Conservation (phyloP, 2,113 vertebrate genomes). For the Merops nubicus region DNA sequence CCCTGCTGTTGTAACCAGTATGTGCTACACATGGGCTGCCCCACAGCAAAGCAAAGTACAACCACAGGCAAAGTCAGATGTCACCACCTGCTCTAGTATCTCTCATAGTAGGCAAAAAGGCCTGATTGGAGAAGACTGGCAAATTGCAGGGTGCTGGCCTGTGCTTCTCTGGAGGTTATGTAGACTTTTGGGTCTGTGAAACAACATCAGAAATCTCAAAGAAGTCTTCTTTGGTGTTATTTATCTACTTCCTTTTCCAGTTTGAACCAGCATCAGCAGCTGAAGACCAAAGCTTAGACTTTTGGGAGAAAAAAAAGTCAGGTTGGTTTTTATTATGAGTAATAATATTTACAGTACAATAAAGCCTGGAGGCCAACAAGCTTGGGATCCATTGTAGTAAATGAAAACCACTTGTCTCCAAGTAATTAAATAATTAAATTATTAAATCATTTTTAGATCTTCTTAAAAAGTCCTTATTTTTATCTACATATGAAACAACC, state of each 20-base stretch:
- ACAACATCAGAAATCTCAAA: background rate
- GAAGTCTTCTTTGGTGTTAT: background rate
- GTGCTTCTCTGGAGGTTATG: background rate
- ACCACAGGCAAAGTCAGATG: background rate
- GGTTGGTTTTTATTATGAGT: slow-evolving; percentile 46
- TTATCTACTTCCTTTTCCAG: background rate
- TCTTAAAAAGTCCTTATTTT: slow-evolving; percentile 46
- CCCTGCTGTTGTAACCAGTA: background rate
- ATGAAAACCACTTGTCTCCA: slow-evolving; percentile 55
- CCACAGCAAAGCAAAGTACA: background rate
- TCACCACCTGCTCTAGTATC: background rate
- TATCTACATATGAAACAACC: slow-evolving; percentile 21
- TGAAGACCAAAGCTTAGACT: background rate
- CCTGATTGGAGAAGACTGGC: background rate
- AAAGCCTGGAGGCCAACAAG: slow-evolving; percentile 53
- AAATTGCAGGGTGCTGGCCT: background rate
- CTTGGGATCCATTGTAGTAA: slow-evolving; percentile 58
- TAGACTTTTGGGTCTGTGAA: background rate
- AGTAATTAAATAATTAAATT: slow-evolving; percentile 63
- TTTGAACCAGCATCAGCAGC: background rate
- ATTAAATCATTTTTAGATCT: slow-evolving; percentile 38
- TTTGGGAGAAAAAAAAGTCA: slow-evolving; percentile 8
- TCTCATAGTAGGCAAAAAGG: background rate
- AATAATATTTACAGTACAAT: slow-evolving; percentile 65
- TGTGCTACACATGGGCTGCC: background rate